phyloP scores from a whole-genome alignment of 2,888 invertebrate species.

The Silvanus unidentatus region DNA sequence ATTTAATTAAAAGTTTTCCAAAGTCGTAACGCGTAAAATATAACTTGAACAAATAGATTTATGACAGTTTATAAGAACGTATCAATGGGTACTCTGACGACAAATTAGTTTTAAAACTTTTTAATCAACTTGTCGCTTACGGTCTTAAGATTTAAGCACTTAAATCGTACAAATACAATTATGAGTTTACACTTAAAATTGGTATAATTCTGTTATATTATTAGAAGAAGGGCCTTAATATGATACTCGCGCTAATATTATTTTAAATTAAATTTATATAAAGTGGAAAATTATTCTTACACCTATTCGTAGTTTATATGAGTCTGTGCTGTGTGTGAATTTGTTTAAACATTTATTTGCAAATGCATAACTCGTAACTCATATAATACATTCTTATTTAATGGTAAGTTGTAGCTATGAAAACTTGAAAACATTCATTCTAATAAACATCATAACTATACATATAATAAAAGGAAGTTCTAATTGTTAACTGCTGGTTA shows the following conservation, averaged over 20 bases:
- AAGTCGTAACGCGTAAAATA: slow-evolving; percentile 32
- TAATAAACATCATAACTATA: slow-evolving; percentile 21
- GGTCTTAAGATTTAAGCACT: slow-evolving; percentile 31
- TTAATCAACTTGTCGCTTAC: slow-evolving; percentile 42
- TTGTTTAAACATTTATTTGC: too few relatives aligned
- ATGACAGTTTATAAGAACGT: slow-evolving; percentile 40
- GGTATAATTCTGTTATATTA: slow-evolving; percentile 1
- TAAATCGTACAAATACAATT: slow-evolving; percentile 33
- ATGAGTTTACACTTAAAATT: slow-evolving; percentile 24
- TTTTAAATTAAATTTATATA: too few relatives aligned
- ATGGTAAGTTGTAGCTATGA: neutral
- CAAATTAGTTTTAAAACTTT: slow-evolving; percentile 44
- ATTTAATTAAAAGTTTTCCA: slow-evolving; percentile 39
- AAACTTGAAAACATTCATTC: slow-evolving; percentile 31
- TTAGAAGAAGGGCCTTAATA: too few relatives aligned
- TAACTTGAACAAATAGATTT: slow-evolving; percentile 39
- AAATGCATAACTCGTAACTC: too few relatives aligned
- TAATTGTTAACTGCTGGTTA: slow-evolving; percentile 31
- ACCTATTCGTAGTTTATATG: too few relatives aligned
- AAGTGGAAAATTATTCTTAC: too few relatives aligned
- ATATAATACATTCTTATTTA: too few relatives aligned
- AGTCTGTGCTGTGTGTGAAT: too few relatives aligned
- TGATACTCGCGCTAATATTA: too few relatives aligned
- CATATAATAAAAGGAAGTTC: slow-evolving; percentile 24
- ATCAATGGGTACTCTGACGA: slow-evolving; percentile 39